Conservation (phyloP, 1,140 invertebrate species). For the Cherax quadricarinatus region DNA sequence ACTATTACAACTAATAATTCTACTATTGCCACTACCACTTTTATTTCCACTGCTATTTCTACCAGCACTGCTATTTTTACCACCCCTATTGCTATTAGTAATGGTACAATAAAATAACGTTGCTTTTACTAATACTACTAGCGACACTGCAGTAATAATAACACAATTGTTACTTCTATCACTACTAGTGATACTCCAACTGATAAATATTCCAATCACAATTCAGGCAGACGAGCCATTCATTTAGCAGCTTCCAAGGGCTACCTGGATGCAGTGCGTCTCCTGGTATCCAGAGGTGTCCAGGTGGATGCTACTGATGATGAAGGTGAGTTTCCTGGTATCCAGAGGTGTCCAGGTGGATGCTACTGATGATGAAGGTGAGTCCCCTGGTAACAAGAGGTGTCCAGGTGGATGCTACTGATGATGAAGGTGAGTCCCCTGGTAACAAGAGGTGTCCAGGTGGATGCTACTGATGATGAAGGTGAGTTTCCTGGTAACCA, state of each 20-base stretch:
- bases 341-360: background rate
- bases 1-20: no score
- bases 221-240: background rate
- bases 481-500: background rate
- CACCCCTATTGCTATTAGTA: no score
- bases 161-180: no score
- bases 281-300: background rate
- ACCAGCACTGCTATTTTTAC: no score
- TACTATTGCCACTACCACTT: no score
- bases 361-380: no score
- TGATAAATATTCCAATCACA: no score
- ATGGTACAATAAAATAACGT: no score
- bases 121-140: no score
- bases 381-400: background rate
- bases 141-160: no score
- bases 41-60: no score
- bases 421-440: background rate
- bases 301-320: background rate
- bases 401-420: background rate
- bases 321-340: background rate
- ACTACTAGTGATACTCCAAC: no score
- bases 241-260: background rate
- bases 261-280: background rate
- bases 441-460: background rate
- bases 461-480: background rate